A percentile compares a stretch with the other conserved stretches of the same genome.
These are phyloP conservation scores for Zaprionus gabonicus DNA, from an alignment of 1,140 invertebrate genomes.

Conservation along the genomic window DNA sequence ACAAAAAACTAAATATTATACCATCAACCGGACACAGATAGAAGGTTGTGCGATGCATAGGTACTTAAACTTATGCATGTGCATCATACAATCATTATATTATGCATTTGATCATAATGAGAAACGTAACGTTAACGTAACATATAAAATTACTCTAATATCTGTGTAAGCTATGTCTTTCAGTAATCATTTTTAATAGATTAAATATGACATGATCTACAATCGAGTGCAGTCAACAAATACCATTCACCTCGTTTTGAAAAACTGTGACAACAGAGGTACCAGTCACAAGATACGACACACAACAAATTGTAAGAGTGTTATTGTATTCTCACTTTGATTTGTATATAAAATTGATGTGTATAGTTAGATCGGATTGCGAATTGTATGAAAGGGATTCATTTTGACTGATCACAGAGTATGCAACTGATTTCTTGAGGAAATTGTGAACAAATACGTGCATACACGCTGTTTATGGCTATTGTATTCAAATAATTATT, in stretches of 20 bases:
- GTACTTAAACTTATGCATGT: neutral
- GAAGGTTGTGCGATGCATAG: neutral
- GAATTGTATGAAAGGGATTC: neutral
- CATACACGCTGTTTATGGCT: neutral
- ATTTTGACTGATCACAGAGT: neutral
- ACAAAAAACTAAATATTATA: constrained; percentile 16
- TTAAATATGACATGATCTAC: constrained; percentile 1
- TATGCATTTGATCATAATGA: constrained; percentile 1
- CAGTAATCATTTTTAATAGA: neutral
- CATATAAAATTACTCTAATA: neutral
- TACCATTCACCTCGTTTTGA: neutral
- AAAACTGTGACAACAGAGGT: constrained; percentile 1
- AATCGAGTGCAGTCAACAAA: neutral
- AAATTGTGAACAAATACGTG: neutral
- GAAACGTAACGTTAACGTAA: neutral
- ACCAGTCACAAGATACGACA: neutral
- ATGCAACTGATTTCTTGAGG: neutral
- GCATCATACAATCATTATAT: neutral
- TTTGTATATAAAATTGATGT: neutral
- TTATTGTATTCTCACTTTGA: neutral
- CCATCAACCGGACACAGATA: constrained; percentile 1
- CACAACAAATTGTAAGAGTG: neutral
- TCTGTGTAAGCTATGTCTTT: neutral
- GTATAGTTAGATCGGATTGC: neutral
- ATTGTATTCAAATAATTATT: constrained; percentile 9